Evolutionary conservation across 2,113 vertebrate genomes (phyloP), one percentile per base, ranked within the genome.

Genomic region (Guaruba guarouba): DNA sequence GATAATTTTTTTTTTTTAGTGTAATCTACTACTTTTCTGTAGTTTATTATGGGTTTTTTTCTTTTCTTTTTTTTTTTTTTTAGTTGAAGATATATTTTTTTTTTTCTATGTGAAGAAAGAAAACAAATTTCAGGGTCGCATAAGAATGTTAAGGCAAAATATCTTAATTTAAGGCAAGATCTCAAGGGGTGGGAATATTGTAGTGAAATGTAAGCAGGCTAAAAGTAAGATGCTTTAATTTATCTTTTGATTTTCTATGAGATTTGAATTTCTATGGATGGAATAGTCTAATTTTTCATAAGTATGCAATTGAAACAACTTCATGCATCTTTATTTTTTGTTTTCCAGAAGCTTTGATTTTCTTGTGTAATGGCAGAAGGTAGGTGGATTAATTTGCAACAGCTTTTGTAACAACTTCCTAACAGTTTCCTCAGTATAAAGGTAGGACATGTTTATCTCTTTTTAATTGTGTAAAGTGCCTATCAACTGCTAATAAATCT

Each of bases 351-450:
- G 61, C 69, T 78, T 80, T 61, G 66, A 48, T 92, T 97, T 93
- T 96, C 75, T 80, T 67, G 35, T 80, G 69, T 80, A 96, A 95
- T 85, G 91, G 71, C 86, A 95, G 68, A 93, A 66, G 71, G 62
- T 71, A 68, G 82, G 81, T 88, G 88, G 84, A 97, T 95, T 97
- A 96, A 96, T 93, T 95, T 86, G 43, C 90, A 95, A 54, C 95
- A 97, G 86, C 86, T 97, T 94, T 87, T 95, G 74, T 90, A 95
- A 48, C 80, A 95, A 85, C 61, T 76, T 83, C 66, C 39, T 93
- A 96, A 97, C 93, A 95, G 83, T 94, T 94, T 97, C 74, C 59
- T 78, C 73, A 95, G 80, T 96, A 89, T 88, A 87, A 91, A 89
- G 93, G 86, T 91, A 96, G 86, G 76, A 64, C 83, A 23, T 89